Evolutionary conservation across 2,797 vertebrate species (phyloP), one percentile per base, ranked within the genome.

Genomic region (Pseudotriccus pelzelni): DNA sequence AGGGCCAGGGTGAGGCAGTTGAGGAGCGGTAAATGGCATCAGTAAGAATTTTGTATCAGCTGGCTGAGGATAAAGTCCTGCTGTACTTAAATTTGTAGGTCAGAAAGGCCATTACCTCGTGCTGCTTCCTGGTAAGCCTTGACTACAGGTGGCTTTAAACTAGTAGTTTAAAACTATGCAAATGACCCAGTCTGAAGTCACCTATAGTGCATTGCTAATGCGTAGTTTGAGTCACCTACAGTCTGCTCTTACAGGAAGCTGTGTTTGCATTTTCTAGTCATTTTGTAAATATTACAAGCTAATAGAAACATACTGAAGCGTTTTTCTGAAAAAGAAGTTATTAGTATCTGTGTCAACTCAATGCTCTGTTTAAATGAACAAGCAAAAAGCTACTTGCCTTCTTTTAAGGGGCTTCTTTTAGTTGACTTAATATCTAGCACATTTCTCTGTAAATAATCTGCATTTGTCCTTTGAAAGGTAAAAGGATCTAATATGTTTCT

Each of bases 41-140:
- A 1, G 10, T 76, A 58, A 41, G 24, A 74, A 56, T 49, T 80
- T 58, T 67, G 4, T 62, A 41, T 86, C 14, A 49, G 56, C 44
- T 86, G 28, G 3, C 21, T 67, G 34, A 93, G 13, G 9, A 5
- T 43, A 13, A 79, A 37, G 9, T 55, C 46, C 13, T 91, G 76
- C 43, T 59, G 34, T 15, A 34, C 30, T 9, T 72, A 1, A 19
- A 63, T 92, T 90, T 67, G 28, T 79, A 59, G 52, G 67, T 75
- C 62, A 81, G 77, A 60, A 75, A 68, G 86, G 37, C 53, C 32
- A 41, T 77, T 92, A 39, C 15, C 20, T 75, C 2, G 0, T 78
- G 58, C 37, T 89, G 20, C 68, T 83, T 94, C 53, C 76, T 78
- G 78, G 32, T 67, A 43, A 84, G 12, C 27, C 28, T 72, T 76